Evolutionary conservation across 2,797 vertebrate species (phyloP).

Genomic region (Lepilemur septentrionalis): DNA sequence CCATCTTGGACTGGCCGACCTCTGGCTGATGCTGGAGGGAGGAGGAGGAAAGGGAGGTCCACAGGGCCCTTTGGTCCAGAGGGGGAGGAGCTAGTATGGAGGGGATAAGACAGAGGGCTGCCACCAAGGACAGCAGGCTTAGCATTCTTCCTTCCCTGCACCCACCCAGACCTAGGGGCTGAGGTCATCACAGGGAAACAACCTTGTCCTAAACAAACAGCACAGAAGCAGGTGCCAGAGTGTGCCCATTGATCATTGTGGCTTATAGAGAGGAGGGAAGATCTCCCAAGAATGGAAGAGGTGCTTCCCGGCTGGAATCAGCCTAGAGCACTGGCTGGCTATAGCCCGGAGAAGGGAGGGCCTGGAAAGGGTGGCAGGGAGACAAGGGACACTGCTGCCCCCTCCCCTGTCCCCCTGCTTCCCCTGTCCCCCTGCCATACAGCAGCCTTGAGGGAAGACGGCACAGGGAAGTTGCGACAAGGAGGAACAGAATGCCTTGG

Average conservation of each 20-base stretch:
- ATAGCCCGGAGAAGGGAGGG: slow-evolving; percentile 50
- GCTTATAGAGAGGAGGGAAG: neutral
- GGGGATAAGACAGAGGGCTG: neutral
- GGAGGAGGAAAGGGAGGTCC: neutral
- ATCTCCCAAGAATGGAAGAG: neutral
- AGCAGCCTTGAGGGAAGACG: neutral
- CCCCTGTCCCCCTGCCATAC: neutral
- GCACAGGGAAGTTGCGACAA: neutral
- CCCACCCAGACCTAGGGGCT: neutral
- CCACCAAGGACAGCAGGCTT: neutral
- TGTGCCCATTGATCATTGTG: neutral
- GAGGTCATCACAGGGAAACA: neutral
- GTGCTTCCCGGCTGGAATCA: neutral
- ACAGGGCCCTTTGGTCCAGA: neutral
- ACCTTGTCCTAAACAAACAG: neutral
- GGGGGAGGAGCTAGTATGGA: neutral
- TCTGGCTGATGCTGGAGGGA: neutral
- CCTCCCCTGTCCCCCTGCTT: neutral
- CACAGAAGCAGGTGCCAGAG: neutral
- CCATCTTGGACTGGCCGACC: neutral
- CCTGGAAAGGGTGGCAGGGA: neutral
- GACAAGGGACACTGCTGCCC: neutral
- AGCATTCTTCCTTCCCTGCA: neutral
- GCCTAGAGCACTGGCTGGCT: slow-evolving; percentile 44
- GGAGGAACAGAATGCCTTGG: neutral